Evolutionary conservation across 2,888 invertebrate genomes (phyloP).

Genomic region (Cerastoderma edule): DNA sequence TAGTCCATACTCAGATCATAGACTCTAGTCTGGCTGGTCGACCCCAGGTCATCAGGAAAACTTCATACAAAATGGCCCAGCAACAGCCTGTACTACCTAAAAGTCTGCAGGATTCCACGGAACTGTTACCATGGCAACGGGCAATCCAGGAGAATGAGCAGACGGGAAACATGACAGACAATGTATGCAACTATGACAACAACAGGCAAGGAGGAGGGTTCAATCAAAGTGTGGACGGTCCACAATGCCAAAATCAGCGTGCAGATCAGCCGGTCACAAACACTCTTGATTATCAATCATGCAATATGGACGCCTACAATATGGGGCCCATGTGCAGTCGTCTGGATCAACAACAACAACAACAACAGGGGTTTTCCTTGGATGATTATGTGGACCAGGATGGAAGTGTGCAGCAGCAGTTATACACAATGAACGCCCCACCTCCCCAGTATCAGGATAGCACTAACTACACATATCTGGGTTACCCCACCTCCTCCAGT

Average conservation of each 20-base stretch:
- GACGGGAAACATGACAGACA: conserved; percentile 10
- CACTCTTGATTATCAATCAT: conserved; percentile 3
- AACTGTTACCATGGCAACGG: conserved; percentile 63
- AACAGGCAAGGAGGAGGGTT: too few relatives aligned
- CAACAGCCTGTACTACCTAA: conserved; percentile 92
- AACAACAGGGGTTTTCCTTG: conserved; percentile 20
- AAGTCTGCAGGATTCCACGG: conserved; percentile 85
- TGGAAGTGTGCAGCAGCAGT: neutral
- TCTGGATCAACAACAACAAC: conserved; percentile 13
- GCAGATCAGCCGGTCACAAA: conserved; percentile 4
- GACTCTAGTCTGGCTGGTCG: conserved; percentile 54
- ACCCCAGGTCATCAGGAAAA: conserved; percentile 92
- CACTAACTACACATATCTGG: conserved; percentile 1
- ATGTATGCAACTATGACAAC: conserved; percentile 14
- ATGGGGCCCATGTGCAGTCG: neutral
- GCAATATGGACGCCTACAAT: neutral
- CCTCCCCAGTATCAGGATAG: neutral
- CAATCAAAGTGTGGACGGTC: neutral
- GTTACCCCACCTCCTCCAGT: neutral
- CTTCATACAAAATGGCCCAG: conserved; percentile 94
- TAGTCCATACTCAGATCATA: conserved; percentile 51
- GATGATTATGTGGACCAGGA: conserved; percentile 22
- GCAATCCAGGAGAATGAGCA: conserved; percentile 37
- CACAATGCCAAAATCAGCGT: conserved; percentile 11
- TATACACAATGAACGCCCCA: neutral